Evolutionary conservation across 2,113 vertebrate genomes (phyloP).

Genomic region (Xerus inauris): DNA sequence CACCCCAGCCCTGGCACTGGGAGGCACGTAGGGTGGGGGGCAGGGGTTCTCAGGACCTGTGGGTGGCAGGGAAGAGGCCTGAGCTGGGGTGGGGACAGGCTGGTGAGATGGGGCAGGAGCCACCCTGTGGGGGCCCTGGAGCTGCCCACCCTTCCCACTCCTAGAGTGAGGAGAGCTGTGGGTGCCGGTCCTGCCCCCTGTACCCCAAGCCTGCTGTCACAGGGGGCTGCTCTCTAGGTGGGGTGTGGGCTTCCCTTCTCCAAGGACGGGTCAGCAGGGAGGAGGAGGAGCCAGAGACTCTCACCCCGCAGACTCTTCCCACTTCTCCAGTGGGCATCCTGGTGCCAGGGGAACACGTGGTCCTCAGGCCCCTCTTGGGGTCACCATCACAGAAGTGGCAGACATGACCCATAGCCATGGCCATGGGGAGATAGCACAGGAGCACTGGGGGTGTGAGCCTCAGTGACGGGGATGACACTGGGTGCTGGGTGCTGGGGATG

Average conservation of each 20-base stretch:
- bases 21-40: not conserved
- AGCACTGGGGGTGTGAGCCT: fast-evolving
- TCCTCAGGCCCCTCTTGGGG: not conserved
- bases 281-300: not conserved
- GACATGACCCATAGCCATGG: fast-evolving
- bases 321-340: no score
- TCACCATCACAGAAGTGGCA: fast-evolving
- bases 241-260: no score
- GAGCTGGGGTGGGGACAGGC: not conserved
- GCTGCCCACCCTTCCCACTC: not conserved
- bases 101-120: not conserved
- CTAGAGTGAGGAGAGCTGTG: not conserved
- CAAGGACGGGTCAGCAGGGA: no score
- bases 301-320: fast-evolving
- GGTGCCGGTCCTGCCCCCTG: fast-evolving
- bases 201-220: not conserved
- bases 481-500: not conserved
- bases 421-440: fast-evolving
- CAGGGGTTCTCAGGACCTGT: fast-evolving
- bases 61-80: not conserved
- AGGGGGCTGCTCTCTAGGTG: no score
- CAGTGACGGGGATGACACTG: not conserved
- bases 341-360: fast-evolving
- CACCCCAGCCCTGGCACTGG: not conserved
- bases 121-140: not conserved